A percentile compares a stretch with the other conserved stretches of the same genome.
These are phyloP conservation scores for Euura lappo DNA, from an alignment of 1,140 invertebrate species.

Conservation along the genomic window DNA sequence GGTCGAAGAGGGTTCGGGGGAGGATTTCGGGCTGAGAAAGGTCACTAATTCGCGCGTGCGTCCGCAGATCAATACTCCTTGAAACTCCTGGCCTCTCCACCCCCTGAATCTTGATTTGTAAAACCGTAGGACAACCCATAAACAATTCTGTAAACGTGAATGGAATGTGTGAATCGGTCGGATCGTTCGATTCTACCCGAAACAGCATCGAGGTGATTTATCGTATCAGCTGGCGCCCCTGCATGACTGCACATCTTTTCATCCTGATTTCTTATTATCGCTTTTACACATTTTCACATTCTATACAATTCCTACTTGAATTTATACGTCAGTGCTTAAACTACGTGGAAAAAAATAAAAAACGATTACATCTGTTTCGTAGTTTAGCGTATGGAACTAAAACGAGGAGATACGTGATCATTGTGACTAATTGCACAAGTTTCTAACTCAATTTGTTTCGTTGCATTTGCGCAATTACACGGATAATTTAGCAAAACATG, in stretches of 20 bases:
- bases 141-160: conserved; percentile 7
- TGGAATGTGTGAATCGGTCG: background rate
- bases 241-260: no score
- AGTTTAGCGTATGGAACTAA: background rate
- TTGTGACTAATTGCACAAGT: background rate
- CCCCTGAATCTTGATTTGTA: background rate
- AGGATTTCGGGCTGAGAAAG: background rate
- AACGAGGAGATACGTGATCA: background rate
- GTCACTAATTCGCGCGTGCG: conserved; percentile 6
- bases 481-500: no score
- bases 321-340: no score
- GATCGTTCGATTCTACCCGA: no score
- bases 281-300: no score
- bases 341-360: no score
- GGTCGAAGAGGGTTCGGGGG: background rate
- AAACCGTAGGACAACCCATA: conserved; percentile 1
- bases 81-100: background rate
- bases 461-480: background rate
- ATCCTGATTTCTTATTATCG: no score
- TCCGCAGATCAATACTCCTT: conserved; percentile 4
- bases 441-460: background rate
- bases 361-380: no score
- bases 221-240: no score
- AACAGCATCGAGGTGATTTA: no score
- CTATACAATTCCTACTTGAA: no score